Evolutionary conservation across 2,113 vertebrate genomes (phyloP).

Genomic region (Emydura subglobosa): DNA sequence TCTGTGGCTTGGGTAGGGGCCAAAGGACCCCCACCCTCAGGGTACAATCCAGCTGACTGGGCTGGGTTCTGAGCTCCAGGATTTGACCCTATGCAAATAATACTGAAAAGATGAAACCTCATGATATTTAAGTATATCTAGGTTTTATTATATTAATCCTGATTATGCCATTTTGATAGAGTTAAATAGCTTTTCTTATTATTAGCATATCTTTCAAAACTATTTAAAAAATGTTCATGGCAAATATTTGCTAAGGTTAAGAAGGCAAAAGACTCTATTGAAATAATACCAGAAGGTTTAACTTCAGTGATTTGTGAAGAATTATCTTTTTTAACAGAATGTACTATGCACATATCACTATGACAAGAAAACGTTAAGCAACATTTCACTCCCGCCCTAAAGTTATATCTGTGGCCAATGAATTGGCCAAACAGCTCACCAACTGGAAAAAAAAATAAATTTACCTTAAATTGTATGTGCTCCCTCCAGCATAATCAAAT

Average conservation of each 20-base stretch:
- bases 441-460: conserved; percentile 1
- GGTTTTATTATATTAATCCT: fast-evolving
- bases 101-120: fast-evolving
- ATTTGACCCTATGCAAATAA: neutral
- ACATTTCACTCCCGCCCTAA: neutral
- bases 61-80: fast-evolving
- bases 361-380: neutral
- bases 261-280: neutral
- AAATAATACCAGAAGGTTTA: neutral
- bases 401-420: neutral
- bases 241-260: neutral
- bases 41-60: neutral
- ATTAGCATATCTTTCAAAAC: neutral
- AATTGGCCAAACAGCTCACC: neutral
- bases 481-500: neutral
- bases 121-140: neutral
- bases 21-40: neutral
- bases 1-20: neutral
- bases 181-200: neutral
- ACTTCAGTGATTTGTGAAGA: neutral
- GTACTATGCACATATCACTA: neutral
- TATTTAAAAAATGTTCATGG: neutral
- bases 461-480: fast-evolving
- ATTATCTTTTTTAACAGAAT: neutral
- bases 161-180: neutral